A percentile compares a stretch with the other conserved stretches of the same genome.
Evolutionary conservation across 2,113 vertebrate genomes (phyloP).

Genomic region (Mobula birostris): DNA sequence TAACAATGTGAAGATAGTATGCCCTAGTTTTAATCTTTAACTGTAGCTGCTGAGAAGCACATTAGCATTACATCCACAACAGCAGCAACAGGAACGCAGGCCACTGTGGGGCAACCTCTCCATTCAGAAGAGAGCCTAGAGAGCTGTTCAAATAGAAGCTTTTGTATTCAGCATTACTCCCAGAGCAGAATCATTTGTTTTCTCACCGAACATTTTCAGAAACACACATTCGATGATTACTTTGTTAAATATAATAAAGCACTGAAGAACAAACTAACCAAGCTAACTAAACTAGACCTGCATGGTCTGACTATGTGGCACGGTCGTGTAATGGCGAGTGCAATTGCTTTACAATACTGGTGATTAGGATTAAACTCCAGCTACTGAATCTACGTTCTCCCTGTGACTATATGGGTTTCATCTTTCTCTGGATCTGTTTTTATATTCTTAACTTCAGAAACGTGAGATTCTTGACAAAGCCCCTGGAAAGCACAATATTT

Average conservation of each 20-base stretch:
- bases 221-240: not conserved
- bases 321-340: too few relatives aligned
- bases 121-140: not conserved
- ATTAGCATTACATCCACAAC: too few relatives aligned
- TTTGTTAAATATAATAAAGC: not conserved
- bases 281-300: not conserved
- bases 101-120: constrained; percentile 3
- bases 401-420: too few relatives aligned
- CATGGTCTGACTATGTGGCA: too few relatives aligned
- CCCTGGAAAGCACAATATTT: not conserved
- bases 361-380: too few relatives aligned
- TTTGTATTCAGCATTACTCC: not conserved
- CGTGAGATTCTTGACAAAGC: not conserved
- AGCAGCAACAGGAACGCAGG: not conserved
- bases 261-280: not conserved
- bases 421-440: not conserved
- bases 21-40: not conserved
- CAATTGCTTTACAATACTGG: too few relatives aligned
- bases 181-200: not conserved
- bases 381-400: too few relatives aligned
- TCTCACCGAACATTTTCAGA: not conserved
- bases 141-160: not conserved
- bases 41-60: not conserved
- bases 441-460: not conserved
- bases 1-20: too few relatives aligned